Conservation (phyloP, 2,888 invertebrate genomes). For the Tortrix viridana region DNA sequence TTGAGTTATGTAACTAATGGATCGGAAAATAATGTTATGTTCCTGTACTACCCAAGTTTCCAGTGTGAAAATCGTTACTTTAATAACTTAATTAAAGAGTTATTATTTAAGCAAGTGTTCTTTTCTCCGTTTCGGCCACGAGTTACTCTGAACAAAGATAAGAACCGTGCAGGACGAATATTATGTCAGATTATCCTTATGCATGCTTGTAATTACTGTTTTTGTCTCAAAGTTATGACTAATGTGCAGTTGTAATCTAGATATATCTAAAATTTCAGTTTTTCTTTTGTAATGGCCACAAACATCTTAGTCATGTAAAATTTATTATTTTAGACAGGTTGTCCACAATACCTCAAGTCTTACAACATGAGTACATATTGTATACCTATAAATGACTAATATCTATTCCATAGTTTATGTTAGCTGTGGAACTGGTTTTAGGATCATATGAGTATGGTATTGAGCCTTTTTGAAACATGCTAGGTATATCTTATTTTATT, state of each 20-base stretch:
- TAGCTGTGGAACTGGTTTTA: no score
- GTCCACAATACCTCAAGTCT: no score
- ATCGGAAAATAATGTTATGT: slow-evolving; percentile 16
- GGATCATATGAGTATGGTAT: no score
- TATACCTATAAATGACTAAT: no score
- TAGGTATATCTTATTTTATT: no score
- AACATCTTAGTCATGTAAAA: no score
- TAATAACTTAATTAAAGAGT: not conserved
- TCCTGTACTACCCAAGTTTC: not conserved
- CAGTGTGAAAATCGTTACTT: not conserved
- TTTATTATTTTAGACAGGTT: no score
- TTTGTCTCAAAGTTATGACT: not conserved
- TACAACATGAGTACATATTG: no score
- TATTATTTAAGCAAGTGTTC: not conserved
- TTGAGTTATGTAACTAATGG: slow-evolving; percentile 81
- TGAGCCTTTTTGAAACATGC: no score
- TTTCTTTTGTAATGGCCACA: no score
- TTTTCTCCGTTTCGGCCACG: not conserved
- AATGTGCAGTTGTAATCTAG: not conserved
- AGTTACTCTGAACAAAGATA: slow-evolving; percentile 10
- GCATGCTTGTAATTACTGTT: not conserved
- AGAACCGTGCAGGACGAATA: slow-evolving; percentile 7
- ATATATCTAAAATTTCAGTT: no score
- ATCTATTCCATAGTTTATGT: no score
- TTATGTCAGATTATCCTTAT: slow-evolving; percentile 33